Evolutionary conservation across 2,113 vertebrate genomes (phyloP).

Genomic region (mouse (Mus musculus)): DNA sequence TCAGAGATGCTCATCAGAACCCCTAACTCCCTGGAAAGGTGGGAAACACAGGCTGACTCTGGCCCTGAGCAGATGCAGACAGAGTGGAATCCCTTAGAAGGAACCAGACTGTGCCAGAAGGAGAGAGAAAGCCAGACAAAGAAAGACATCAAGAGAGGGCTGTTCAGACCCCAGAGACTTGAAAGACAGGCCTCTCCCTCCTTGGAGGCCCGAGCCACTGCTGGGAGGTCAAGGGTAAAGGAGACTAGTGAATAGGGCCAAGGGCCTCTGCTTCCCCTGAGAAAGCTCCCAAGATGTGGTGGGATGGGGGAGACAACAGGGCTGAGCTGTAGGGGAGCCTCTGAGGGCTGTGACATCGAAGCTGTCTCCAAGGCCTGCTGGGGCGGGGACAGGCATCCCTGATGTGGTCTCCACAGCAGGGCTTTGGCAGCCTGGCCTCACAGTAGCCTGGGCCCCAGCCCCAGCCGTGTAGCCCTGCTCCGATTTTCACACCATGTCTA

Average conservation of each 20-base stretch:
- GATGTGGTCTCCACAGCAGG: constrained; percentile 71
- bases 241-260: constrained; percentile 81
- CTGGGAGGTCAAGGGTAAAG: constrained; percentile 40
- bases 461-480: constrained; percentile 86
- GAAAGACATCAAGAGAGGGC: not conserved
- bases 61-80: constrained; percentile 53
- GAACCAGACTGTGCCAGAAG: not conserved
- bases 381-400: constrained; percentile 79
- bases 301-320: constrained; percentile 73
- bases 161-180: not conserved
- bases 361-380: constrained; percentile 81
- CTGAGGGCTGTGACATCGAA: constrained; percentile 78
- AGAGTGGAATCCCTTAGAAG: not conserved
- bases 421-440: constrained; percentile 85
- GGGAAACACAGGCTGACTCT: not conserved
- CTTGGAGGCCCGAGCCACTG: not conserved
- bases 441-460: constrained; percentile 79
- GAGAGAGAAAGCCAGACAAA: not conserved
- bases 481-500: constrained; percentile 90
- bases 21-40: not conserved
- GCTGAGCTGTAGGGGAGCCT: constrained; percentile 73
- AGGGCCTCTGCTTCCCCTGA: constrained; percentile 83
- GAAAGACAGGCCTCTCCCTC: not conserved
- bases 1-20: constrained; percentile 29
- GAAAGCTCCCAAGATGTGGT: constrained; percentile 79